phyloP scores from a whole-genome alignment of 2,113 vertebrate genomes.

The Meleagris gallopavo region DNA sequence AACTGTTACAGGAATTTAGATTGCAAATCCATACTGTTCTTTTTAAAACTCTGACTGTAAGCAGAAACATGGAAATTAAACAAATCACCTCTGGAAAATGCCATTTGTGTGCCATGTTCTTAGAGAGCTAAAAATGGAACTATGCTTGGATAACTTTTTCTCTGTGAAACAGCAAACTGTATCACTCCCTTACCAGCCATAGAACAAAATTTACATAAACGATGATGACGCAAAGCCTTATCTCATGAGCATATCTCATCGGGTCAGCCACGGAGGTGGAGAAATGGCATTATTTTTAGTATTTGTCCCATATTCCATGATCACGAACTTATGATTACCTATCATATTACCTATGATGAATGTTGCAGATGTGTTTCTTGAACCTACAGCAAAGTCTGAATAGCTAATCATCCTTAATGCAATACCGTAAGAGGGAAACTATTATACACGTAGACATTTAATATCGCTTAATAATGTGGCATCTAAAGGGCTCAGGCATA shows the following conservation, averaged over 20 bases:
- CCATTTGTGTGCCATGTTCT: neutral
- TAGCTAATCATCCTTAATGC: neutral
- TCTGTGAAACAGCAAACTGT: neutral
- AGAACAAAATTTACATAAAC: constrained; percentile 33
- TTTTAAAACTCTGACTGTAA: neutral
- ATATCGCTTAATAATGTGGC: neutral
- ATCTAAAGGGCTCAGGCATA: neutral
- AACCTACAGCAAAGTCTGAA: neutral
- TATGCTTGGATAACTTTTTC: neutral
- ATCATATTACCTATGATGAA: too few relatives aligned
- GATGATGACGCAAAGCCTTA: constrained; percentile 16
- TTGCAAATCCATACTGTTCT: fast-evolving
- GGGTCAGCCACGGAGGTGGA: neutral
- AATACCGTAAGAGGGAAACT: neutral
- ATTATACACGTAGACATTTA: neutral
- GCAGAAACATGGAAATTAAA: neutral
- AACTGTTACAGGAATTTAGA: neutral
- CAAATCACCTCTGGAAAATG: neutral
- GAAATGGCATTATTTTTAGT: neutral
- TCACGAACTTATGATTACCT: too few relatives aligned
- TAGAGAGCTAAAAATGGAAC: constrained; percentile 32
- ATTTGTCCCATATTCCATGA: neutral
- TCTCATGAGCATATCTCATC: neutral
- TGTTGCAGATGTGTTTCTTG: neutral
- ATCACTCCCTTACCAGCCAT: constrained; percentile 30